Conservation (phyloP, 1,140 invertebrate species). For the Drosophila malerkotliana region DNA sequence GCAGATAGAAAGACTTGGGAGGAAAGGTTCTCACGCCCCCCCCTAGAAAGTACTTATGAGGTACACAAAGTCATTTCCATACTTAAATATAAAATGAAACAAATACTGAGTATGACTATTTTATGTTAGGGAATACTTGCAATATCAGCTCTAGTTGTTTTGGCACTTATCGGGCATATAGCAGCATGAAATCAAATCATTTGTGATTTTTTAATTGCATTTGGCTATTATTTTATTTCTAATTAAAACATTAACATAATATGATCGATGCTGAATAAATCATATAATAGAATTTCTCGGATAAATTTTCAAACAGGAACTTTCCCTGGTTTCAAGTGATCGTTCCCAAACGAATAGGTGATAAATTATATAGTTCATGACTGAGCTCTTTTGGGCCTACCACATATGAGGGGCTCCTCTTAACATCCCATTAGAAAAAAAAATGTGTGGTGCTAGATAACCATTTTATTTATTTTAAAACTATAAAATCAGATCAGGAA, state of each 20-base stretch:
- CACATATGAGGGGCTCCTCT: too few relatives aligned
- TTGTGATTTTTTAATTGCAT: not conserved
- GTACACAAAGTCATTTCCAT: not conserved
- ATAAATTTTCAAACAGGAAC: too few relatives aligned
- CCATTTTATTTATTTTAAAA: too few relatives aligned
- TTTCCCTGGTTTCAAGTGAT: too few relatives aligned
- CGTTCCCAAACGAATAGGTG: too few relatives aligned
- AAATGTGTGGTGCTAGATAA: too few relatives aligned
- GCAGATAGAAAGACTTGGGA: conserved; percentile 1
- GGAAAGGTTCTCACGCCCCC: not conserved
- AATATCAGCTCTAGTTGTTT: not conserved
- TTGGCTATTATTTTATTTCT: not conserved
- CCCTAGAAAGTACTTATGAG: not conserved
- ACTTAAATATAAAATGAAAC: not conserved
- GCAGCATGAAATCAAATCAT: not conserved
- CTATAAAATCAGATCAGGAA: not conserved
- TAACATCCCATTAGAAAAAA: too few relatives aligned
- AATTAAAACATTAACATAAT: not conserved
- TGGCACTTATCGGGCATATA: too few relatives aligned
- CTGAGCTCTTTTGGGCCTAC: too few relatives aligned
- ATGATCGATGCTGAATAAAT: too few relatives aligned
- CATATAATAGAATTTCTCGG: too few relatives aligned
- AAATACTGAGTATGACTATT: not conserved
- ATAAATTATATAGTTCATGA: too few relatives aligned
- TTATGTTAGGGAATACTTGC: not conserved